phyloP scores from a whole-genome alignment of 2,888 invertebrate genomes.

The Corbicula japonica region DNA sequence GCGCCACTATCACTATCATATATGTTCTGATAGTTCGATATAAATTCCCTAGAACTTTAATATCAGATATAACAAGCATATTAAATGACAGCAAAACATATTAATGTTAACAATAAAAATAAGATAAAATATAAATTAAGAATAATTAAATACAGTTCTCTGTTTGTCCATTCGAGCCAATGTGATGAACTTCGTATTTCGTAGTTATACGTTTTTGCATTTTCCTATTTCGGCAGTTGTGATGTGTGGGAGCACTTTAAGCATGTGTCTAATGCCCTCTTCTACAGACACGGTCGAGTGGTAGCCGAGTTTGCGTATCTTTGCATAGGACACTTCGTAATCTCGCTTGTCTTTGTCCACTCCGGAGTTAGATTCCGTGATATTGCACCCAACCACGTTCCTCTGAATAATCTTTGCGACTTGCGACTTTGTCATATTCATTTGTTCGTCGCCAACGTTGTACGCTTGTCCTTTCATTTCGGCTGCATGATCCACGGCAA shows the following conservation, averaged over 20 bases:
- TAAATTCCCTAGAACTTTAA: too few relatives aligned
- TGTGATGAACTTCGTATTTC: background rate
- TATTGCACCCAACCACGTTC: slow-evolving; percentile 79
- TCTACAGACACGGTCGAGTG: slow-evolving; percentile 82
- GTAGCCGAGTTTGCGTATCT: slow-evolving; percentile 83
- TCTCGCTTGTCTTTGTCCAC: slow-evolving; percentile 86
- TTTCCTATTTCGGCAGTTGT: slow-evolving; percentile 64
- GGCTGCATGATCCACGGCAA: slow-evolving; percentile 82
- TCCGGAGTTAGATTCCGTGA: slow-evolving; percentile 78
- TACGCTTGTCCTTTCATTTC: slow-evolving; percentile 83
- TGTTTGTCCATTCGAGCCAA: background rate
- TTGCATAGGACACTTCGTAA: slow-evolving; percentile 85
- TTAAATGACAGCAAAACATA: background rate
- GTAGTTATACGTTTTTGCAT: slow-evolving; percentile 71
- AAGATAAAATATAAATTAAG: background rate
- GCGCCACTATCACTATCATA: too few relatives aligned
- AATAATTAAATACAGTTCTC: background rate
- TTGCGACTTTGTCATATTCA: slow-evolving; percentile 85
- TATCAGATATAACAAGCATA: background rate
- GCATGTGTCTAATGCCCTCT: slow-evolving; percentile 82
- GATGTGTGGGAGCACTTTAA: slow-evolving; percentile 82
- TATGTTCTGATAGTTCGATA: background rate
- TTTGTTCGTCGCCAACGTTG: slow-evolving; percentile 85
- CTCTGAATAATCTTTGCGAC: slow-evolving; percentile 82
- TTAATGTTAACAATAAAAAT: background rate